phyloP scores from a whole-genome alignment of 2,888 invertebrate genomes.

The Melitaea athalia region DNA sequence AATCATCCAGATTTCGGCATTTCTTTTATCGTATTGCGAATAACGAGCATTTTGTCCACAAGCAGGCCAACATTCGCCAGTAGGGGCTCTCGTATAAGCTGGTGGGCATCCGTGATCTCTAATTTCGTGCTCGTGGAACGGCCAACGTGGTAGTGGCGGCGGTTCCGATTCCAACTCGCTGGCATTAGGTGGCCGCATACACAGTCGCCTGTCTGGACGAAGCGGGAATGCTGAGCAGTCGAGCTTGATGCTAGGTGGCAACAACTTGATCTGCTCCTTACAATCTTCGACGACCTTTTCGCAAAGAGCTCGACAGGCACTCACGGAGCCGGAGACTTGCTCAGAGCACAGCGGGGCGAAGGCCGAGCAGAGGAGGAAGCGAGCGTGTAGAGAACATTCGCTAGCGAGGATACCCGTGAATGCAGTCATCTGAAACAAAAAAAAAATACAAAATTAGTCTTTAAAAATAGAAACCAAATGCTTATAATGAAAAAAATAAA shows the following conservation, averaged over 20 bases:
- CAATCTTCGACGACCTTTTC: slow-evolving; percentile 89
- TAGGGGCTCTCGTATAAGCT: slow-evolving; percentile 81
- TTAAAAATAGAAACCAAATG: not conserved
- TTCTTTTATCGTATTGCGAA: slow-evolving; percentile 85
- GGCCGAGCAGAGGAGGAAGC: slow-evolving; percentile 94
- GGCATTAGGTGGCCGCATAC: slow-evolving; percentile 86
- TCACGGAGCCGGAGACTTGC: slow-evolving; percentile 91
- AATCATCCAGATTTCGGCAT: slow-evolving; percentile 88
- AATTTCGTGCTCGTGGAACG: slow-evolving; percentile 63
- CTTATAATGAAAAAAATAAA: not conserved
- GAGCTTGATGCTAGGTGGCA: slow-evolving; percentile 88
- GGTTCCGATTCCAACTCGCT: slow-evolving; percentile 73
- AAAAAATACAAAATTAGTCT: not conserved
- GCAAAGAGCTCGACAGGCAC: slow-evolving; percentile 93
- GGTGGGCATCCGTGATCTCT: slow-evolving; percentile 81
- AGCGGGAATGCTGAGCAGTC: slow-evolving; percentile 92
- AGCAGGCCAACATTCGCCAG: slow-evolving; percentile 84
- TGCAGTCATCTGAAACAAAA: slow-evolving; percentile 85
- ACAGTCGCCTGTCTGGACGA: slow-evolving; percentile 85
- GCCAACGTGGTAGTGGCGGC: slow-evolving; percentile 69
- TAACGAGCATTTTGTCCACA: slow-evolving; percentile 87
- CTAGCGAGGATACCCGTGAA: slow-evolving; percentile 88
- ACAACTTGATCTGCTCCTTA: slow-evolving; percentile 85
- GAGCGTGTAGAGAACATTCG: slow-evolving; percentile 90
- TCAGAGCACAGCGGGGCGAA: slow-evolving; percentile 96